These are phyloP conservation scores for Tachina lurida DNA, from an alignment of 2,888 invertebrate genomes.

Conservation along the genomic window DNA sequence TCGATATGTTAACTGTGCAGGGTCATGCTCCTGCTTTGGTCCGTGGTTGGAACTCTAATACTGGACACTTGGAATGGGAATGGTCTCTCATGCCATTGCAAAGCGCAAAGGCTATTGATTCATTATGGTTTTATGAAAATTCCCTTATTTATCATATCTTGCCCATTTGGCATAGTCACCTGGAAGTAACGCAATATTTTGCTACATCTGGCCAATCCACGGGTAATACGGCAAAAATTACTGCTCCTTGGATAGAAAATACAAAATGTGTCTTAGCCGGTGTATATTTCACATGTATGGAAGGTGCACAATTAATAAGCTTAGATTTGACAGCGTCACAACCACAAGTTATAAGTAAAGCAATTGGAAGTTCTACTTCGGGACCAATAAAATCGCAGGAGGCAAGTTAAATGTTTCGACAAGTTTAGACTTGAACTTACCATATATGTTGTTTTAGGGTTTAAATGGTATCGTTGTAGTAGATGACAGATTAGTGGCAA, in stretches of 20 bases:
- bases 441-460: conserved; percentile 73
- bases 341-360: conserved; percentile 84
- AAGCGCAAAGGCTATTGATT: conserved; percentile 82
- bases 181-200: conserved; percentile 87
- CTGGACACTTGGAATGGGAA: conserved; percentile 89
- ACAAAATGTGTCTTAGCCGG: conserved; percentile 85
- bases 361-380: conserved; percentile 81
- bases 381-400: conserved; percentile 76
- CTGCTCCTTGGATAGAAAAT: conserved; percentile 86
- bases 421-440: neutral
- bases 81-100: conserved; percentile 86
- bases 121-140: conserved; percentile 86
- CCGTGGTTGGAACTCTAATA: conserved; percentile 90
- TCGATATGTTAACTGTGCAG: conserved; percentile 89
- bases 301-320: conserved; percentile 85
- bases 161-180: conserved; percentile 85
- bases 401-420: conserved; percentile 71
- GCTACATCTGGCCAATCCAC: conserved; percentile 85
- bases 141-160: conserved; percentile 86
- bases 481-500: conserved; percentile 79
- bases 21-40: conserved; percentile 89
- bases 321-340: conserved; percentile 85
- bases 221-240: conserved; percentile 85
- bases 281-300: conserved; percentile 87
- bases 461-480: conserved; percentile 82